Evolutionary conservation across 2,797 vertebrate species (phyloP), one percentile per base, ranked within the genome.

Genomic region (Scleropages formosus): DNA sequence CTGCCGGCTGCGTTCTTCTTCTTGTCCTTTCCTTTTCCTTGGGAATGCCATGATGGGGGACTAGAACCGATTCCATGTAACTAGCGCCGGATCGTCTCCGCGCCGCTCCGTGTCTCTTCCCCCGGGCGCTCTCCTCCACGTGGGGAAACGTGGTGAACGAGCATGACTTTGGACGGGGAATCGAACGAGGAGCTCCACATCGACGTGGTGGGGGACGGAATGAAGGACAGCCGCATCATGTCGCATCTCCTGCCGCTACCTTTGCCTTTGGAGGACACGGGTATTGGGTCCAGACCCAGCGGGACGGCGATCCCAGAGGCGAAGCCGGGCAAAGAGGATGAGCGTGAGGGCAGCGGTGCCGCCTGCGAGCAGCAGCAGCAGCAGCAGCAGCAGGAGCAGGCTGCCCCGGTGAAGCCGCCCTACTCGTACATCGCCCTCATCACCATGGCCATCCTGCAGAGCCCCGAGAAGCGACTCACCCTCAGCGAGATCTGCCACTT

Each of bases 371-470:
- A n/a, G n/a, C n/a, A n/a, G n/a, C n/a, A n/a, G n/a, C n/a, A n/a
- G n/a, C n/a, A n/a, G n/a, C n/a, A n/a, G n/a, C n/a, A n/a, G n/a
- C n/a, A n/a, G n/a, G n/a, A n/a, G n/a, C 15, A 31, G 80, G 81
- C 89, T 11, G 51, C 84, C 53, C 88, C 89, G 10, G 87, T 92
- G 58, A 96, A 95, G 85, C 95, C 95, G 0, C 95, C 95, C 0
- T 95, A 95, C 82, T 96, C 95, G 0, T 96, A 95, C 86, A 95
- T 96, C 72, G 95, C 95, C 7, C 88, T 96, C 79, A 96, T 96
- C 82, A 93, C 95, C 10, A 96, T 96, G 95, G 92, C 95, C 73
- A 96, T 96, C 20, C 88, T 95, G 74, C 93, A 96, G 87, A 96
- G 94, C 68, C 95, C 94, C 0, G 93, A 91, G 84, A 92, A 93